Evolutionary conservation across 1,140 invertebrate genomes (phyloP), one percentile per base, ranked within the genome.

Genomic region (Lasioglossum albipes): DNA sequence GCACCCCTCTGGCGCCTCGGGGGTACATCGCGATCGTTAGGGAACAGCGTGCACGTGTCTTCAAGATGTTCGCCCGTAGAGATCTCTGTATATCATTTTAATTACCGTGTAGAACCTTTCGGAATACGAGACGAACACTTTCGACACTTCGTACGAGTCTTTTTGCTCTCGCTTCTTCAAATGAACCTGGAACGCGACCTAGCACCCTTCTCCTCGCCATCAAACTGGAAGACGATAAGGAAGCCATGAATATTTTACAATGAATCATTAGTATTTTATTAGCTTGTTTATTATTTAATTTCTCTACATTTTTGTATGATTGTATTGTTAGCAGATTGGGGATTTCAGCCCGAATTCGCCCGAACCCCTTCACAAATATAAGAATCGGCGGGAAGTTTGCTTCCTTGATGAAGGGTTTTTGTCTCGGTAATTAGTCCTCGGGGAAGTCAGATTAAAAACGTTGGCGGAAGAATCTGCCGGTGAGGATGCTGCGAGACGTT

Each of bases 11-110:
- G 86, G 74, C 83, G 74, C 82, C 80, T 77, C 87, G 67, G 79
- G 78, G 66, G 76, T 70, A 71, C 41, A 65, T 79, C 72, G 74
- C 70, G 67, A 80, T 91, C 87, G 82, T 90, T 88, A 87, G 79
- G 20, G 62, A 87, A 74, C 84, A 61, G 75, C 16, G 73, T 87
- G 88, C 90, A 90, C 84, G 85, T 90, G 90, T 90, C 87, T 69
- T 86, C 87, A 85, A 88, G 78, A 89, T 87, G 84, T 84, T 84
- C 65, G 62, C 64, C 41, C 41, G 10, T 62, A 12, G 7, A 6
- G 71, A 66, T 59, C 70, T 20, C 41, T n/a, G 64, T 80, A 75
- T 68, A 75, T 80, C 72, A 80, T 62, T 80, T 80, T 80, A 80
- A 80, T 80, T 59, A n/a, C 72, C 54, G 70, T 57, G 62, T 27